phyloP scores from a whole-genome alignment of 2,888 invertebrate genomes.

The Parnassius mnemosyne region DNA sequence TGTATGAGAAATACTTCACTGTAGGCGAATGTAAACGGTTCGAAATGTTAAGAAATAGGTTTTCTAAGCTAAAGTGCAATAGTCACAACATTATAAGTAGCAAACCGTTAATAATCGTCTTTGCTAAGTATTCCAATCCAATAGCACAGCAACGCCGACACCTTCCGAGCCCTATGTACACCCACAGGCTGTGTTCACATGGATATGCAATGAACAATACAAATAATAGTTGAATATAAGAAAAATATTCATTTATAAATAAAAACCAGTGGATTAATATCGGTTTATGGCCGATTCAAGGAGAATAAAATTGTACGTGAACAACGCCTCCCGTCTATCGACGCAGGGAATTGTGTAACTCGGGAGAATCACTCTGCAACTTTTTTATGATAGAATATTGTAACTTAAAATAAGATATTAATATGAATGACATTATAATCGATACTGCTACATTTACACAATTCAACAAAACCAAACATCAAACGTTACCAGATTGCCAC shows the following conservation, averaged over 20 bases:
- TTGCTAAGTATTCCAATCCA: neutral
- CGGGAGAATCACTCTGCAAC: too few species aligned
- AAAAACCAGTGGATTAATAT: too few species aligned
- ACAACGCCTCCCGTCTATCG: neutral
- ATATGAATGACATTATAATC: too few species aligned
- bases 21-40: neutral
- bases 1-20: neutral
- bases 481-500: too few species aligned
- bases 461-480: too few species aligned
- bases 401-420: too few species aligned
- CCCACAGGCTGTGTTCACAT: neutral
- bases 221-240: neutral
- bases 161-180: neutral
- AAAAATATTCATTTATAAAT: neutral
- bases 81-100: too few species aligned
- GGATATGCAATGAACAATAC: neutral
- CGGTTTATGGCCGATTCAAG: neutral
- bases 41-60: neutral
- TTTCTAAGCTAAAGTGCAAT: too few species aligned
- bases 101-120: neutral
- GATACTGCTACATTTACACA: too few species aligned
- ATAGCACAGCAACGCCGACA: constrained; percentile 1
- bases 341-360: neutral
- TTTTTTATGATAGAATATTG: too few species aligned
- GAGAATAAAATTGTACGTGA: constrained; percentile 4